Evolutionary conservation across 2,888 invertebrate species (phyloP), one percentile per base, ranked within the genome.

Genomic region (Phortica magna): DNA sequence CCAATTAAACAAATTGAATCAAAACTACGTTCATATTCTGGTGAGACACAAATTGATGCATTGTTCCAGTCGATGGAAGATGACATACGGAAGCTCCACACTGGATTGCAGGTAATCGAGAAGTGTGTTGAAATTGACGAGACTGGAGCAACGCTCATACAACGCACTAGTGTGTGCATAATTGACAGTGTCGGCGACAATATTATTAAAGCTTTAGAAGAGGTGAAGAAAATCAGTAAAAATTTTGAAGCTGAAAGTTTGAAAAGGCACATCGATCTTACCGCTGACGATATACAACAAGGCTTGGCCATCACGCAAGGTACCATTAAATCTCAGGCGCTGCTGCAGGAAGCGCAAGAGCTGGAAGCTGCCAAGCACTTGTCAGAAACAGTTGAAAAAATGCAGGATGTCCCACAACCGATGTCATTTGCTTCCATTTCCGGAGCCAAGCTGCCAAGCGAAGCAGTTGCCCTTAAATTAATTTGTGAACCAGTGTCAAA

Each of bases 81-180:
- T 77, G 94, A 95, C 2, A 92, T 96, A 55, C 94, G 94, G 82
- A 92, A 93, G 43, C 90, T 96, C 31, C 95, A 95, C 84, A 94
- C 94, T 83, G 94, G 94, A 39, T 88, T 96, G 6, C 93, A 94
- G 19, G 93, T 95, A 1, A 93, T 95, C 55, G 94, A 95, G 89
- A 95, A 95, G 88, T 95, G 95, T 85, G 93, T 95, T 55, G 94
- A 94, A 83, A 93, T 95, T 81, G 94, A 95, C 89, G 94, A 94
- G 81, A 94, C 94, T 55, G 95, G 94, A 12, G 94, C 94, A 75
- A 95, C 95, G 0, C 91, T 95, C 9, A 94, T 95, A 1, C 95
- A 95, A 86, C 93, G 94, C 85, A 95, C 95, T 0, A 95, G 95
- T 88, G 93, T 94, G 14, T 94, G 94, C 82, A 93, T 95, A 77